A percentile compares a stretch with the other conserved stretches of the same genome.
These are phyloP conservation scores for Geococcyx californianus DNA, from an alignment of 2,113 vertebrate genomes.

Conservation along the genomic window DNA sequence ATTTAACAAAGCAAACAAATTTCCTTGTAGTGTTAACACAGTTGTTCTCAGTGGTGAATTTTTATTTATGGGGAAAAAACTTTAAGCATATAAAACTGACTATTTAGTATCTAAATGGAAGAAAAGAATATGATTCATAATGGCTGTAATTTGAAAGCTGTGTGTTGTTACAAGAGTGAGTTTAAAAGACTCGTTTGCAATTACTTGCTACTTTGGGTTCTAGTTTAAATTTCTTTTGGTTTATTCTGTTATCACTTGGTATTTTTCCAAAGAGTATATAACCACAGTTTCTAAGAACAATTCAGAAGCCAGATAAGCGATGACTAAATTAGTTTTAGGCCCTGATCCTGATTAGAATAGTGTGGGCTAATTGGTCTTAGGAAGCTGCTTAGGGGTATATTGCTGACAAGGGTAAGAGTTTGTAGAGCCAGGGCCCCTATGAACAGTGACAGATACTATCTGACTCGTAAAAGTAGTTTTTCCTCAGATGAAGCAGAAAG, in stretches of 20 bases:
- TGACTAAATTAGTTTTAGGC: neutral
- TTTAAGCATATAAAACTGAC: constrained; percentile 17
- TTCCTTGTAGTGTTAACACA: constrained; percentile 69
- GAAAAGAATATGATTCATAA: constrained; percentile 27
- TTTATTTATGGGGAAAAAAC: constrained; percentile 56
- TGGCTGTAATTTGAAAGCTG: constrained; percentile 34
- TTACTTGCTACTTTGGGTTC: constrained; percentile 2
- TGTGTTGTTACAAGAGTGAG: neutral
- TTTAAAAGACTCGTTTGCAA: constrained; percentile 8
- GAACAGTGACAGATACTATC: neutral
- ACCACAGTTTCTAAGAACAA: neutral
- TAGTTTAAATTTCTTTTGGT: neutral
- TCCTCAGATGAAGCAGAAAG: neutral
- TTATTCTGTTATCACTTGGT: neutral
- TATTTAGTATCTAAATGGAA: constrained; percentile 38
- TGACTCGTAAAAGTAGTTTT: neutral
- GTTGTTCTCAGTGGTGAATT: constrained; percentile 70
- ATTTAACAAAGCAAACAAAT: constrained; percentile 79
- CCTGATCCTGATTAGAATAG: neutral
- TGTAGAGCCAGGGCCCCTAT: neutral
- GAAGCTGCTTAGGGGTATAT: neutral
- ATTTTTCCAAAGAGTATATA: neutral
- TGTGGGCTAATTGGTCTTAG: neutral
- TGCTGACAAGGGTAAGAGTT: neutral
- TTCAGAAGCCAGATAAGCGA: neutral